Evolutionary conservation across 2,888 invertebrate species (phyloP).

Genomic region (Scaeva pyrastri): DNA sequence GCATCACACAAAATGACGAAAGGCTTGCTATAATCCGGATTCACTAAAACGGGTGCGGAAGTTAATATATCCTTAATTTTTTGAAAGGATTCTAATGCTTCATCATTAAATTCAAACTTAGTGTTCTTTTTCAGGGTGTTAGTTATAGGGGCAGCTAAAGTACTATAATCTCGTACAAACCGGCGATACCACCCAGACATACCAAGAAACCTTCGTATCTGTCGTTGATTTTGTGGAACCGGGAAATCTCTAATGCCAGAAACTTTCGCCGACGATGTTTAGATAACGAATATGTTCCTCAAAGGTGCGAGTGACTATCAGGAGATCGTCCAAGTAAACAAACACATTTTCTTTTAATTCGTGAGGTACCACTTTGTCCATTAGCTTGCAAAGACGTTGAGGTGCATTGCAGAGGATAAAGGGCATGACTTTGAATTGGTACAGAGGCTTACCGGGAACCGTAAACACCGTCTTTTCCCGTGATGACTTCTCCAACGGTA

Average conservation of each 20-base stretch:
- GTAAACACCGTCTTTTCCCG: slow-evolving; percentile 76
- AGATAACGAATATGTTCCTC: background rate
- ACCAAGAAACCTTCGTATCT: slow-evolving; percentile 71
- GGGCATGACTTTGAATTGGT: too few species aligned
- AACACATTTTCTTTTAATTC: background rate
- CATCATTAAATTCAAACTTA: background rate
- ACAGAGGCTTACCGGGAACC: slow-evolving; percentile 68
- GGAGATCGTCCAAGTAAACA: slow-evolving; percentile 1
- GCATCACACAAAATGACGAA: slow-evolving; percentile 39
- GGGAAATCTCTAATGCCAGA: slow-evolving; percentile 28
- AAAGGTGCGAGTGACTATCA: background rate
- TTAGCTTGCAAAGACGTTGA: too few species aligned
- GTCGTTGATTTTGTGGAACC: slow-evolving; percentile 38
- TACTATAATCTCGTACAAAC: slow-evolving; percentile 63
- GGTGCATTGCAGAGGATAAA: too few species aligned
- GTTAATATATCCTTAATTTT: slow-evolving; percentile 8
- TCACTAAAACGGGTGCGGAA: background rate
- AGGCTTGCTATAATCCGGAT: slow-evolving; percentile 21
- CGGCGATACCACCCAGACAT: slow-evolving; percentile 74
- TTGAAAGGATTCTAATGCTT: background rate
- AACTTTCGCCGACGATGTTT: slow-evolving; percentile 14
- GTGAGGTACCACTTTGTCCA: too few species aligned
- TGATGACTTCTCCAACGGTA: slow-evolving; percentile 18
- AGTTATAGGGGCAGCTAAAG: slow-evolving; percentile 42
- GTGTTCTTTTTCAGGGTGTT: slow-evolving; percentile 5